Percentiles rank a stretch among this genome's conserved stretches.
phyloP scores from a whole-genome alignment of 2,797 vertebrate species.

The Taeniopygia guttata region DNA sequence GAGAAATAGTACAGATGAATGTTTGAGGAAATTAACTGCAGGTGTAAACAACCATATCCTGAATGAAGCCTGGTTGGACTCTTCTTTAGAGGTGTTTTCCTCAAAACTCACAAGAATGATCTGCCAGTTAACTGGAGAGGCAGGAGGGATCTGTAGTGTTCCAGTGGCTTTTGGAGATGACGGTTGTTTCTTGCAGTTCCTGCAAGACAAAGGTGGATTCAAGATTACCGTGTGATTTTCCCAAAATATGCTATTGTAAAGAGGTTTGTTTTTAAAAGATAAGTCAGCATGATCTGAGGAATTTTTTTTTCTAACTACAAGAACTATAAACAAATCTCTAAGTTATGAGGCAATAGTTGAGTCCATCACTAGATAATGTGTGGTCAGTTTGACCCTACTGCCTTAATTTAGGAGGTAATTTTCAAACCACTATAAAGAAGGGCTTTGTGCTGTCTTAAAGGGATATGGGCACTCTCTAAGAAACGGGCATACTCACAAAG shows the following conservation, averaged over 20 bases:
- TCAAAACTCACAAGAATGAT: not conserved
- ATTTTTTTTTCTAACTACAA: conserved; percentile 47
- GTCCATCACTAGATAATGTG: not conserved
- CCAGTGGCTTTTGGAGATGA: not conserved
- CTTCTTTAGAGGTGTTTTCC: not conserved
- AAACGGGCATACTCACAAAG: not conserved
- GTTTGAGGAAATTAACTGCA: not conserved
- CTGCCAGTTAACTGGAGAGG: not conserved
- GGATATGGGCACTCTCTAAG: conserved; percentile 5
- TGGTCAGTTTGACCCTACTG: conserved; percentile 60
- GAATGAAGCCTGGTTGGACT: not conserved
- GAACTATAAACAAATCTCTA: conserved; percentile 50
- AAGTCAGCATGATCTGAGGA: conserved; percentile 8
- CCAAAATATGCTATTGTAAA: not conserved
- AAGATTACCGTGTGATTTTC: not conserved
- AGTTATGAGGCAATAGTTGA: conserved; percentile 52
- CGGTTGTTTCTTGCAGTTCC: not conserved
- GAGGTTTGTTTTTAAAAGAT: conserved; percentile 16
- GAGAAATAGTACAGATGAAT: not conserved
- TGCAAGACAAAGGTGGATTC: not conserved
- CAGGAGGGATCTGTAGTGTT: not conserved
- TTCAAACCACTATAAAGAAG: conserved; percentile 25
- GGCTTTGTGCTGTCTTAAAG: conserved; percentile 41
- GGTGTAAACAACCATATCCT: not conserved
- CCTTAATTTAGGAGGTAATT: conserved; percentile 45